Base-by-base conservation (phyloP, 2,113 vertebrate genomes). In the Cephalopholis sonnerati region DNA sequence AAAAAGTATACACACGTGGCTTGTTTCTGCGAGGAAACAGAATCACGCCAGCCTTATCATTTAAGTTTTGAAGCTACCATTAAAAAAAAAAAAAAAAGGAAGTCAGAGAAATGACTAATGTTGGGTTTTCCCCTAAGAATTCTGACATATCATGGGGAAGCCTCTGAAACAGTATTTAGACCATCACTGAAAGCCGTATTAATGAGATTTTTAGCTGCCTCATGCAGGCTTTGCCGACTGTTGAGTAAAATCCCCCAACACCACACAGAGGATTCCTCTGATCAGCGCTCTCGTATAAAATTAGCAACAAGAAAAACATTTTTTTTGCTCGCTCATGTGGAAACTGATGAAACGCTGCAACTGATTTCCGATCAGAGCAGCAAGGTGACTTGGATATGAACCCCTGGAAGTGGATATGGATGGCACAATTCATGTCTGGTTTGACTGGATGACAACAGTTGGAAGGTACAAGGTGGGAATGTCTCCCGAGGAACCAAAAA, bases 211-310 rank as follows among this genome's bases (percentile, higher is more conserved):
- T 63, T 50, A 36, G 67, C 82, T 22, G 64, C 39, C 46, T 83
- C 72, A 41, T 50, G 48, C 46, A 88, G 81, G 70, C 51, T 81
- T 78, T 82, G 27, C 50, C 1, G 57, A n/a, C 63, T 68, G 54
- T 68, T 69, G 36, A 65, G 65, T 57, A 39, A 74, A 88, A 67
- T 67, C 77, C 62, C 27, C 63, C 67, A 12, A 18, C 13, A 32
- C 32, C 76, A 71, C 81, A 55, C 41, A 36, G 32, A 63, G 59
- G 68, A 79, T 81, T 84, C 54, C 66, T 62, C 59, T 89, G 86
- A 83, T 81, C 76, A 76, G 58, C n/a, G 58, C 27, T 80, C 69
- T 87, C 32, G 22, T 65, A 32, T 63, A 66, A 83, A 87, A 85
- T 77, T 36, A 69, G 68, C 2, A 36, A 66, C 51, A 41, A 53